phyloP scores from a whole-genome alignment of 1,140 invertebrate genomes.

The Condylostylus longicornis region DNA sequence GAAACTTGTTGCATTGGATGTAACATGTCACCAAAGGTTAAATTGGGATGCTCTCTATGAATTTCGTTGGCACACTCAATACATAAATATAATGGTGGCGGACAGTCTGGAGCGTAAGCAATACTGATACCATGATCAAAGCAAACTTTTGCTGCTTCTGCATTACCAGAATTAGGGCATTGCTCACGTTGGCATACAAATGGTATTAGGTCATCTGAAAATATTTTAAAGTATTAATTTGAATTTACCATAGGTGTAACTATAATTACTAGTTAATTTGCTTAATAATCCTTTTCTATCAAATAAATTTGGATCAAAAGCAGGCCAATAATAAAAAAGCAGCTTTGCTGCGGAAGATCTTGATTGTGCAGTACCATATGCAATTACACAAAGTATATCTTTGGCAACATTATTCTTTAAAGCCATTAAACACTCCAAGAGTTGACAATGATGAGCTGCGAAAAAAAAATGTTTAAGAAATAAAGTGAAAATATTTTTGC shows the following conservation, averaged over 20 bases:
- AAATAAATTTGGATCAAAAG: conserved; percentile 84
- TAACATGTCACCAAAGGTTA: conserved; percentile 79
- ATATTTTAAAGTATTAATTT: neutral
- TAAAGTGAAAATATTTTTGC: no score
- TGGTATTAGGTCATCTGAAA: conserved; percentile 50
- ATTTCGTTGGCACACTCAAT: conserved; percentile 92
- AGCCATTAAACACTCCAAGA: conserved; percentile 87
- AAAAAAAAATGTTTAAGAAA: conserved; percentile 4
- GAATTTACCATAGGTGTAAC: neutral
- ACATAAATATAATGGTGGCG: conserved; percentile 89
- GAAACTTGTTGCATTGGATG: conserved; percentile 90
- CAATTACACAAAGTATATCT: conserved; percentile 90
- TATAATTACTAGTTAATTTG: conserved; percentile 67
- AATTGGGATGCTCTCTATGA: conserved; percentile 62
- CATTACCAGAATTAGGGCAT: conserved; percentile 66
- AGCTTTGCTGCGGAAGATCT: conserved; percentile 86
- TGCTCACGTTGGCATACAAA: conserved; percentile 73
- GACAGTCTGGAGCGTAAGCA: conserved; percentile 64
- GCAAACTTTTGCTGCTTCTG: conserved; percentile 82
- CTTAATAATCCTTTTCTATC: conserved; percentile 78
- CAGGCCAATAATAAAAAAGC: conserved; percentile 98
- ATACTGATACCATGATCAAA: conserved; percentile 76
- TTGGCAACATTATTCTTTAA: conserved; percentile 76
- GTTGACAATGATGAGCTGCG: conserved; percentile 81
- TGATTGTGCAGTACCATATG: conserved; percentile 86